Evolutionary conservation across 2,888 invertebrate species (phyloP).

Genomic region (Drosophila vallismaia): DNA sequence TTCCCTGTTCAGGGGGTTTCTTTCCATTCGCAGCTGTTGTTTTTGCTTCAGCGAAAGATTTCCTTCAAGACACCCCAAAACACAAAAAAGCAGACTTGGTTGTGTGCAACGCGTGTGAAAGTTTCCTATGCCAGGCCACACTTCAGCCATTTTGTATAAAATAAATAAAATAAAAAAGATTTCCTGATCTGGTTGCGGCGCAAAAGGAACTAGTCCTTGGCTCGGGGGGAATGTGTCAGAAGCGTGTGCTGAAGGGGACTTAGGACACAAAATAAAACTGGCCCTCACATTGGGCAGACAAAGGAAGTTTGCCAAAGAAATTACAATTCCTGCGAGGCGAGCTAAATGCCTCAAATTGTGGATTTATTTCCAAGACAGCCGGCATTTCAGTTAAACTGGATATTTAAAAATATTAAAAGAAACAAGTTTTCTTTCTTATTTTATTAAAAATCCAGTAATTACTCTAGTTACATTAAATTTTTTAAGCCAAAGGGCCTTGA

Average conservation of each 20-base stretch:
- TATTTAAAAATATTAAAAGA: background rate
- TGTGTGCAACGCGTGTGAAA: constrained; percentile 74
- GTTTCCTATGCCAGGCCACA: constrained; percentile 63
- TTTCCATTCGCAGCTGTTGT: constrained; percentile 67
- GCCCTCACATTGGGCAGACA: constrained; percentile 14
- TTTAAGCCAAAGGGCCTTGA: constrained; percentile 18
- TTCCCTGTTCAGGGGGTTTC: constrained; percentile 52
- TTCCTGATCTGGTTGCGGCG: constrained; percentile 20
- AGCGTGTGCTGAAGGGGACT: constrained; percentile 60
- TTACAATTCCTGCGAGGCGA: constrained; percentile 27
- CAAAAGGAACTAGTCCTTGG: constrained; percentile 34
- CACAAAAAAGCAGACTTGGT: constrained; percentile 40
- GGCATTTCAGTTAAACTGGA: background rate
- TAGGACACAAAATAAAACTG: constrained; percentile 15
- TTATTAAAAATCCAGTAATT: background rate
- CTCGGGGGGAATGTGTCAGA: constrained; percentile 63
- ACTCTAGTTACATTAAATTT: background rate
- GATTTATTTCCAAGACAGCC: constrained; percentile 12
- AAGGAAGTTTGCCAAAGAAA: constrained; percentile 44
- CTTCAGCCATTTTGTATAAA: constrained; percentile 74
- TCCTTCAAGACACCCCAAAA: constrained; percentile 72
- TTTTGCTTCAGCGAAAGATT: constrained; percentile 55
- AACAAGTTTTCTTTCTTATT: background rate
- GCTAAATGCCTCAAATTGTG: constrained; percentile 39
- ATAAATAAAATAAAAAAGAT: background rate